Evolutionary conservation across 2,113 vertebrate species (phyloP).

Genomic region (Caloenas nicobarica): DNA sequence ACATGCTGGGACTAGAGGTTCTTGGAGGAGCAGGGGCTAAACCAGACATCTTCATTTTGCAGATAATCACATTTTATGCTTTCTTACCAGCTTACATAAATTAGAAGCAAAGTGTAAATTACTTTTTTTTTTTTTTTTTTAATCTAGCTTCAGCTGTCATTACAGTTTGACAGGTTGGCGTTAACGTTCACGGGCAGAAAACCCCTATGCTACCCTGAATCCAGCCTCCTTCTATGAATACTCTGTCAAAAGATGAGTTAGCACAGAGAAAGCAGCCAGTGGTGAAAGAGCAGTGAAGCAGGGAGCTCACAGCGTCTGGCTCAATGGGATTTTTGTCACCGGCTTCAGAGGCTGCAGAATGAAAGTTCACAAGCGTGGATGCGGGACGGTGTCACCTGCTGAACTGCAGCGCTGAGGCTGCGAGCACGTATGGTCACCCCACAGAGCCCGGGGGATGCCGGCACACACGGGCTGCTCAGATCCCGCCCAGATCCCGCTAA

Average conservation of each 20-base stretch:
- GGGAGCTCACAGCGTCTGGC: not conserved
- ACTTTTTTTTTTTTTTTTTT: not conserved
- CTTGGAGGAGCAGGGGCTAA: not conserved
- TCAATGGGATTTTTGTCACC: not conserved
- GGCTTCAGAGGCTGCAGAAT: not conserved
- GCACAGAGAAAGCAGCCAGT: not conserved
- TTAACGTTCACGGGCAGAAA: not conserved
- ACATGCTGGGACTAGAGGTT: not conserved
- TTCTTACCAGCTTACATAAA: not conserved
- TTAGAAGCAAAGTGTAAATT: not conserved
- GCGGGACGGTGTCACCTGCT: rapidly evolving
- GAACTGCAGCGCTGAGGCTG: rapidly evolving
- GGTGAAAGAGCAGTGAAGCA: not conserved
- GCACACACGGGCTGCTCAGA: rapidly evolving
- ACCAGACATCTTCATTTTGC: not conserved
- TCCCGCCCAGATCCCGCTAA: too few relatives aligned
- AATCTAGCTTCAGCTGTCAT: not conserved
- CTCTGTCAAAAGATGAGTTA: not conserved
- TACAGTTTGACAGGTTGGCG: not conserved
- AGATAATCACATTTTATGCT: not conserved
- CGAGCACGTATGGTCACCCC: not conserved
- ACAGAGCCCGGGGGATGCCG: rapidly evolving
- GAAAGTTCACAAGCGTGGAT: rapidly evolving
- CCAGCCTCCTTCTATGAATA: not conserved
- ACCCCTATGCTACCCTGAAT: not conserved